Evolutionary conservation across 2,113 vertebrate genomes (phyloP).

Genomic region (Mesoclemmys tuberculata): DNA sequence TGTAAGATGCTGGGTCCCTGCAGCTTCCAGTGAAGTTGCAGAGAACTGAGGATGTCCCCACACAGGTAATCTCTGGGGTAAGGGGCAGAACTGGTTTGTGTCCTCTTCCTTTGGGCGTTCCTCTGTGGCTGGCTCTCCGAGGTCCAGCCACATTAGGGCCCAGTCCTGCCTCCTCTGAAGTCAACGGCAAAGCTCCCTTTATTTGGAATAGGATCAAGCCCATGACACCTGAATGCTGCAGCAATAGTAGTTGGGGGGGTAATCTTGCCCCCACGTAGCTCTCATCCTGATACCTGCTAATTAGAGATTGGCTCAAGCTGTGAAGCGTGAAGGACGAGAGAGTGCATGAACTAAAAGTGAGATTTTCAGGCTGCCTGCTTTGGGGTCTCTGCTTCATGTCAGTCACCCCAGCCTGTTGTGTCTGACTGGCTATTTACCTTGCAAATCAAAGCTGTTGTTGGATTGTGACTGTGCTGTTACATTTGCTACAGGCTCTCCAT

Average conservation of each 20-base stretch:
- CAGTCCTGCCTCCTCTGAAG: background rate
- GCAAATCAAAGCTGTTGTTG: background rate
- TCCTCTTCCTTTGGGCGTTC: background rate
- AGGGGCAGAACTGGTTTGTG: background rate
- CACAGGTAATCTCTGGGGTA: background rate
- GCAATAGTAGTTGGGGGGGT: background rate
- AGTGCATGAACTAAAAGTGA: background rate
- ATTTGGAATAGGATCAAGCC: background rate
- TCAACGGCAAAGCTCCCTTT: background rate
- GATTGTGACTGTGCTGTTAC: background rate
- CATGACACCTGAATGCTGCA: background rate
- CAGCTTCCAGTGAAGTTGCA: background rate
- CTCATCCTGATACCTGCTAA: background rate
- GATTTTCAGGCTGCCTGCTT: background rate
- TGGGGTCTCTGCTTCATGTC: background rate
- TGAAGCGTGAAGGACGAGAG: background rate
- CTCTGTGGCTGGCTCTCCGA: background rate
- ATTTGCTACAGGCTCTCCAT: background rate
- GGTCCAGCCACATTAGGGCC: background rate
- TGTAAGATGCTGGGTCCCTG: background rate
- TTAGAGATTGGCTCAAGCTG: background rate
- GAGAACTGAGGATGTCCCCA: background rate
- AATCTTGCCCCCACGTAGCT: background rate
- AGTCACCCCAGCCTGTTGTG: background rate
- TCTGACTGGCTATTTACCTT: background rate